These are phyloP conservation scores for Xestia sexstrigata DNA, from an alignment of 2,888 invertebrate genomes.

Conservation along the genomic window DNA sequence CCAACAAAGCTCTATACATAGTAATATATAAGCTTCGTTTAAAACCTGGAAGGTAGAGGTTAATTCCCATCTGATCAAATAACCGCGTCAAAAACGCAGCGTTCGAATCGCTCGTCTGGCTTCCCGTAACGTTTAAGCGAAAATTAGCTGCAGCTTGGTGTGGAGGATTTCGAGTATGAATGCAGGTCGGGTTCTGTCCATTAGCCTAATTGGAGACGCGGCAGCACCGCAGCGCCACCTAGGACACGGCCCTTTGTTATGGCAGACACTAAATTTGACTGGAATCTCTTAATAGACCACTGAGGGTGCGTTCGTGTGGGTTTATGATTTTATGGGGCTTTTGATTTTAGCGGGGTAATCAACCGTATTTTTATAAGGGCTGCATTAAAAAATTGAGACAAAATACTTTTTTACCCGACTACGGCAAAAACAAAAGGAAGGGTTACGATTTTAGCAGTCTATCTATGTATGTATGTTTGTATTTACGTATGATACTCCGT, in stretches of 20 bases:
- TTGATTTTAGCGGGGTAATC: conserved; percentile 22
- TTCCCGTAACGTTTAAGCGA: conserved; percentile 81
- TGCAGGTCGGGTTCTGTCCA: conserved; percentile 89
- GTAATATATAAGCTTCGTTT: neutral
- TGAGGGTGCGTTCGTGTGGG: conserved; percentile 43
- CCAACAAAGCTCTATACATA: neutral
- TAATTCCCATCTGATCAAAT: neutral
- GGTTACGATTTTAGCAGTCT: no score
- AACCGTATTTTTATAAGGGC: neutral
- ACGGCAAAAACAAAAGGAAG: no score
- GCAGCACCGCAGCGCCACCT: conserved; percentile 74
- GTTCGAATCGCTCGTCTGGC: conserved; percentile 72
- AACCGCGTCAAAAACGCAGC: conserved; percentile 38
- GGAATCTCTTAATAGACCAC: conserved; percentile 62
- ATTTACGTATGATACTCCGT: no score
- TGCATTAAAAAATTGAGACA: neutral
- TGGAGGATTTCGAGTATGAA: conserved; percentile 89
- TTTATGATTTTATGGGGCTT: conserved; percentile 49
- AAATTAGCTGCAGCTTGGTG: conserved; percentile 89
- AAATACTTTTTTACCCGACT: no score
- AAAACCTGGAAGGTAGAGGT: neutral
- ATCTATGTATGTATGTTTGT: no score
- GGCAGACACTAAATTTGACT: conserved; percentile 72
- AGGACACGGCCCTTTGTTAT: conserved; percentile 80
- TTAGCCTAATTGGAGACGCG: conserved; percentile 90